phyloP scores from a whole-genome alignment of 2,888 invertebrate species.

The Idaea biselata region DNA sequence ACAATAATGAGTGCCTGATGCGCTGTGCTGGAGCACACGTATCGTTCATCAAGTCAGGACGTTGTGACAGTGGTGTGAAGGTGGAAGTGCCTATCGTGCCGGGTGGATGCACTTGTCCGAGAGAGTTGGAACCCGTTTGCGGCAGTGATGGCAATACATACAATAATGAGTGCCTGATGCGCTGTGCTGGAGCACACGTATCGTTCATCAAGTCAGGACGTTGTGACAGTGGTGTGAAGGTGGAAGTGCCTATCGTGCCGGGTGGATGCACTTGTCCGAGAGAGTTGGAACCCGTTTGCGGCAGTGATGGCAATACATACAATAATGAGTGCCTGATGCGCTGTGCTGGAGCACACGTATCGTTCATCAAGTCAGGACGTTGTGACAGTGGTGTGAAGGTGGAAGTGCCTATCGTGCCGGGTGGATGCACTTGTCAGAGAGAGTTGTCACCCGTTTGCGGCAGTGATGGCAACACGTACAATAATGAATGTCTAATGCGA shows the following conservation, averaged over 20 bases:
- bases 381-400: no score
- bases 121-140: no score
- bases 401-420: no score
- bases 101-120: conserved; percentile 15
- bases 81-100: not conserved
- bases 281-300: no score
- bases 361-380: no score
- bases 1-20: conserved; percentile 84
- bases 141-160: no score
- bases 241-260: not conserved
- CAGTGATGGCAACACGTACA: conserved; percentile 76
- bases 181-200: conserved; percentile 15
- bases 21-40: conserved; percentile 52
- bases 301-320: no score
- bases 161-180: no score
- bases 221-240: conserved; percentile 17
- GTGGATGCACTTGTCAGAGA: conserved; percentile 22
- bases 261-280: conserved; percentile 14
- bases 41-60: conserved; percentile 28
- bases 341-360: no score
- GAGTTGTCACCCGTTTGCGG: conserved; percentile 47
- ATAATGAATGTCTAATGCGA: conserved; percentile 83
- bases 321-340: no score
- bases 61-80: conserved; percentile 28
- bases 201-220: no score